These are phyloP conservation scores for Metalampra italica DNA, from an alignment of 2,888 invertebrate genomes.

Conservation along the genomic window DNA sequence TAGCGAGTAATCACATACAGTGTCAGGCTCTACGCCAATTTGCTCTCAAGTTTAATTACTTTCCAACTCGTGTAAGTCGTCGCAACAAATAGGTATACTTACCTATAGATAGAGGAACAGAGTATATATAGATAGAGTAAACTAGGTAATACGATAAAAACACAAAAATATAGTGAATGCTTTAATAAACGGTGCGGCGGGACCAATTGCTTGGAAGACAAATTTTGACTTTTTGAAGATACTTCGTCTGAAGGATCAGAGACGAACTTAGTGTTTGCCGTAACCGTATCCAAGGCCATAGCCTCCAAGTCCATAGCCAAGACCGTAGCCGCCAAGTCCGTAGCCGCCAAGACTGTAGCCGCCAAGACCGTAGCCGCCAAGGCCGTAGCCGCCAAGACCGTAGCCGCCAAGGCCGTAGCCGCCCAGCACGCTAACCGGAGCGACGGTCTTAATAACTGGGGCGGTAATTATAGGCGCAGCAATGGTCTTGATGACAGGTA, in stretches of 20 bases:
- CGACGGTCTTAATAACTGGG: slow-evolving; percentile 35
- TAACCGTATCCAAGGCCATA: slow-evolving; percentile 15
- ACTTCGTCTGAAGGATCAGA: slow-evolving; percentile 1
- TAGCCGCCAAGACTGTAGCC: slow-evolving; percentile 19
- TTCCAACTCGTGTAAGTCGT: neutral
- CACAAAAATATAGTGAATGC: slow-evolving; percentile 4
- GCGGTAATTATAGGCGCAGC: slow-evolving; percentile 39
- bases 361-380: slow-evolving; percentile 13
- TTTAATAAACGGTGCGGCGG: slow-evolving; percentile 1
- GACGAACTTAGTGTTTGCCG: slow-evolving; percentile 15
- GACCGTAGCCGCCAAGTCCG: slow-evolving; percentile 20
- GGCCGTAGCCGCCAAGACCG: slow-evolving; percentile 19
- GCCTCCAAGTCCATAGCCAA: slow-evolving; percentile 15
- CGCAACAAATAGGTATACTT: neutral
- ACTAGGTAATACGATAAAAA: neutral
- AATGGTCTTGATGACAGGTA: slow-evolving; percentile 47
- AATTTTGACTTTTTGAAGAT: neutral
- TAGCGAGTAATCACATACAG: slow-evolving; percentile 11
- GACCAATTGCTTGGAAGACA: neutral
- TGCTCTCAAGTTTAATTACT: slow-evolving; percentile 16
- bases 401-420: slow-evolving; percentile 20
- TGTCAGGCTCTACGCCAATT: slow-evolving; percentile 10
- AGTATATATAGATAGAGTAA: too few species aligned
- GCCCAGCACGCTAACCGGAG: slow-evolving; percentile 19
- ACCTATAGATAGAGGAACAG: neutral